Conservation (phyloP, 1,140 invertebrate genomes). For the Saxidomus purpurata region DNA sequence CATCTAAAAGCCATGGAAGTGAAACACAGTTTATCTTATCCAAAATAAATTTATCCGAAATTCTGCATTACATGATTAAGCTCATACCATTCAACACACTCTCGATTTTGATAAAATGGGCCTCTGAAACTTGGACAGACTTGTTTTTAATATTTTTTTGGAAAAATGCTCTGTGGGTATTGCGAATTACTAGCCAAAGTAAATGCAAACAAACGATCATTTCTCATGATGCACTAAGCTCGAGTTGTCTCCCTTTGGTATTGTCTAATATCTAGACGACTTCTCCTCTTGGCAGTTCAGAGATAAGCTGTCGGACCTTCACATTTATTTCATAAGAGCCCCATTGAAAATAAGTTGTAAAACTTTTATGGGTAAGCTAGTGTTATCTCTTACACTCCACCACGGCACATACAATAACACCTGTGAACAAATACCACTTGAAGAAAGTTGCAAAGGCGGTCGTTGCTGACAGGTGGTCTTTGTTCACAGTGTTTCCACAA, state of each 20-base stretch:
- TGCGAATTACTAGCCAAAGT: not conserved
- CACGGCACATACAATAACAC: too few relatives aligned
- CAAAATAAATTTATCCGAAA: not conserved
- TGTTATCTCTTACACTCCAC: too few relatives aligned
- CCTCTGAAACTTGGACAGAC: constrained; percentile 29
- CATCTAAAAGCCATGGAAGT: not conserved
- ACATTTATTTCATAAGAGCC: too few relatives aligned
- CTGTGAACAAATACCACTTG: too few relatives aligned
- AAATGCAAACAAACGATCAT: constrained; percentile 54
- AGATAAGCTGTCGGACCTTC: too few relatives aligned
- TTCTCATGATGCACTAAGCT: not conserved
- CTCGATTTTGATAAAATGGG: not conserved
- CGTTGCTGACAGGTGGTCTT: too few relatives aligned
- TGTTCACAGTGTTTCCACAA: too few relatives aligned
- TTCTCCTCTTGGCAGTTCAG: too few relatives aligned
- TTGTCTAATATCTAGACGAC: too few relatives aligned
- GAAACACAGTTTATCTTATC: not conserved
- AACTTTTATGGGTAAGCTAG: too few relatives aligned
- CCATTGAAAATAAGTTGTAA: too few relatives aligned
- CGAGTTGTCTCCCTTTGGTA: not conserved
- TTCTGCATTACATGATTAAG: not conserved
- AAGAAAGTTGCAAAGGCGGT: too few relatives aligned
- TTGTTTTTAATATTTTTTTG: not conserved
- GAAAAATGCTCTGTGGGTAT: not conserved
- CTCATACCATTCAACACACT: constrained; percentile 14